Conservation (phyloP, 2,113 vertebrate species). For the Thalassoma bifasciatum region DNA sequence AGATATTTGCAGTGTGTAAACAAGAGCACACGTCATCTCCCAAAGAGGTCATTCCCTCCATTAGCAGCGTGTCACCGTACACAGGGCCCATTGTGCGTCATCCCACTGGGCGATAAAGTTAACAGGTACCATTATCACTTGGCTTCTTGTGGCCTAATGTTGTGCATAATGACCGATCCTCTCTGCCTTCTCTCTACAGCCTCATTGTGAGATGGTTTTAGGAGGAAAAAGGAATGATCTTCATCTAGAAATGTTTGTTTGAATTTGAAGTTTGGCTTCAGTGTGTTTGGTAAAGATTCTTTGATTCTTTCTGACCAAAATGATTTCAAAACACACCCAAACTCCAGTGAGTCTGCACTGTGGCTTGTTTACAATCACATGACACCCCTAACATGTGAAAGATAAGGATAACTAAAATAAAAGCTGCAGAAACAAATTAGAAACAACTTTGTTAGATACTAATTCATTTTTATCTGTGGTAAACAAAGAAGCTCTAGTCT, state of each 20-base stretch:
- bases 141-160: background rate
- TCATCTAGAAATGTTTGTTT: conserved; percentile 4
- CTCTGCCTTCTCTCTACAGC: conserved; percentile 12
- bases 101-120: conserved; percentile 16
- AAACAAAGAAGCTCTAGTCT: too few relatives aligned
- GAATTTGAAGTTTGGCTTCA: conserved; percentile 15
- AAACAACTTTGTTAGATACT: too few relatives aligned
- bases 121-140: conserved; percentile 12
- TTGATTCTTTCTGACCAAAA: background rate
- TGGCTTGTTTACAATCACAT: background rate
- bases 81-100: conserved; percentile 25
- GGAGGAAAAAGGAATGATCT: conserved; percentile 1
- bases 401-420: background rate
- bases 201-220: background rate
- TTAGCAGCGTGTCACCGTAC: conserved; percentile 26
- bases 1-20: conserved; percentile 27
- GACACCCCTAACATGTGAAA: background rate
- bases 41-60: conserved; percentile 13
- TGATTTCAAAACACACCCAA: conserved; percentile 18
- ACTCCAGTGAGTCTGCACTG: background rate
- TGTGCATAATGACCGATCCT: background rate
- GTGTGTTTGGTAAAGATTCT: background rate
- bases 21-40: conserved; percentile 23
- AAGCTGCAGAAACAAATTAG: background rate
- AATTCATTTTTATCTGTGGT: too few relatives aligned